A percentile compares a stretch with the other conserved stretches of the same genome.
Conservation (phyloP, 2,797 vertebrate genomes). For the Propithecus deckenii region DNA sequence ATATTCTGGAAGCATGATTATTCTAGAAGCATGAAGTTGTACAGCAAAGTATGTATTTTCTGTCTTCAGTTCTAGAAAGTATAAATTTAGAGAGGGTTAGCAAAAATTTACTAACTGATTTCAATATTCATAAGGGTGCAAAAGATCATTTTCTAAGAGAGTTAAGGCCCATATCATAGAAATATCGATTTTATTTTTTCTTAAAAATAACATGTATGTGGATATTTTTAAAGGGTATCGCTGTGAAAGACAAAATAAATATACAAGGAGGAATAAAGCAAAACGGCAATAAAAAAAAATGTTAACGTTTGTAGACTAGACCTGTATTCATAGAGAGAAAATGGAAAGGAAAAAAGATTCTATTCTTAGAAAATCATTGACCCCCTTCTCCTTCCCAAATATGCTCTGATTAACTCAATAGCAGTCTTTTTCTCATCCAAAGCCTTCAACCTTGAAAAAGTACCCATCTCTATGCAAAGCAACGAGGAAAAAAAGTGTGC, state of each 20-base stretch:
- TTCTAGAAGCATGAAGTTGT: not conserved
- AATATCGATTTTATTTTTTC: not conserved
- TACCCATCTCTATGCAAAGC: constrained; percentile 67
- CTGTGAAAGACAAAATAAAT: not conserved
- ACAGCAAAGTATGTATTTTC: not conserved
- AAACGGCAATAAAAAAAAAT: not conserved
- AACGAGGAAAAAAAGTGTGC: constrained; percentile 55
- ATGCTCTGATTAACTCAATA: constrained; percentile 72
- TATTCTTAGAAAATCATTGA: constrained; percentile 55
- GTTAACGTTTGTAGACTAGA: not conserved
- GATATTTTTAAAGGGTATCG: not conserved
- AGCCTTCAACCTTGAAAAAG: constrained; percentile 69
- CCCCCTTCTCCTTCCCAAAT: not conserved
- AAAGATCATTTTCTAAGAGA: constrained; percentile 7
- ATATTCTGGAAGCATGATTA: constrained; percentile 15
- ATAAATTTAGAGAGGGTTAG: constrained; percentile 19
- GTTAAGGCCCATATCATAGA: not conserved
- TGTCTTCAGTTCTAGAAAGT: not conserved
- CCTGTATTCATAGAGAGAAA: not conserved
- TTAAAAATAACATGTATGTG: not conserved
- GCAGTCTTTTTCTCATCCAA: constrained; percentile 50
- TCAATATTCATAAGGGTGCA: not conserved
- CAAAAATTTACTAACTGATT: constrained; percentile 15
- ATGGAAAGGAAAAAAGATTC: not conserved
- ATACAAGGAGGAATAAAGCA: not conserved